Base-by-base conservation (phyloP, 2,113 vertebrate species). In the Alethe diademata region DNA sequence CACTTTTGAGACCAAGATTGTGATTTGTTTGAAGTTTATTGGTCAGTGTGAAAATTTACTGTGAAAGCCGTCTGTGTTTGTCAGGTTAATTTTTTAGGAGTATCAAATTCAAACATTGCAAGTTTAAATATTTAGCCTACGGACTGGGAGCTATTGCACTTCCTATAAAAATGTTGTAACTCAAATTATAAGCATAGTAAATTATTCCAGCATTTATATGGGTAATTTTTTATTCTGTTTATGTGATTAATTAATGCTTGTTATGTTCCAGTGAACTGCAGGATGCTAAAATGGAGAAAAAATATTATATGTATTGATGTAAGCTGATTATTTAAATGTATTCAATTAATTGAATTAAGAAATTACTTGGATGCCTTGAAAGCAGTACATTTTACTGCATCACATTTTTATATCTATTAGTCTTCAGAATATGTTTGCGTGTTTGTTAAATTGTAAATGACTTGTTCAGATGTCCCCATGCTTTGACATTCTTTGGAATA, bases 71-170 rank as follows among this genome's bases (percentile, higher is more conserved):
- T 54, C 50, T 94, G 42, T 90, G 57, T 91, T 93, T 87, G 66
- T 90, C 69, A 82, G 19, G 19, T 90, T 88, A 69, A 43, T 93
- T 88, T 95, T 95, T 88, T 56, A 61, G 38, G 11, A 20, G 11
- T 85, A 66, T 42, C 42, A 79, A 92, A 67, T 62, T 92, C 60
- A 86, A 73, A 73, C 72, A 69, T 83, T 35, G 7, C 16, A 86
- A 90, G 50, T 89, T 84, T 89, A 91, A 94, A 95, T 94, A 66
- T 86, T 94, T 94, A 82, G 26, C 6, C 1, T 47, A 86, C 42
- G 86, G 74, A 54, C 31, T 90, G 57, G 56, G 66, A 88, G 47
- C 69, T 79, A 69, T 60, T 42, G 47, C 3, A 33, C 19, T 76
- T 80, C 33, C 38, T 83, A 29, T 83, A 33, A 92, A 73, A 90